Conservation (phyloP, 2,113 vertebrate species). For the Andinoacara biseriatus region DNA sequence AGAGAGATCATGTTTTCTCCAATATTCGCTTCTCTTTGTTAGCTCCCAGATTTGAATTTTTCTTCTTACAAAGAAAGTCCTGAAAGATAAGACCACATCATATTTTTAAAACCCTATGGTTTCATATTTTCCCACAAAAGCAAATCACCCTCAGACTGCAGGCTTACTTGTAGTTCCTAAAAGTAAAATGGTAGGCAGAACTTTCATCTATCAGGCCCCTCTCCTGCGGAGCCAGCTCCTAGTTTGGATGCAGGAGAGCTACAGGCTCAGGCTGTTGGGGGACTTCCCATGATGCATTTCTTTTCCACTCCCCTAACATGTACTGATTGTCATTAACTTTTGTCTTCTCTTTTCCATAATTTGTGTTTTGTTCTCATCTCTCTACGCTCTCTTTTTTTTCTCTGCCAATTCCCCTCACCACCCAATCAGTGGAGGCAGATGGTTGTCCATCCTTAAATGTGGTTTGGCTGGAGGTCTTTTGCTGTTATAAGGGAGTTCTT, state of each 20-base stretch:
- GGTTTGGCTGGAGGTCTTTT: background rate
- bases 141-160: background rate
- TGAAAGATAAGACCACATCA: background rate
- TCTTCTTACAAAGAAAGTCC: background rate
- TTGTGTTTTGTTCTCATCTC: background rate
- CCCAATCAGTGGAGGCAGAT: too few species aligned
- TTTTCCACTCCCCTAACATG: background rate
- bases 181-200: background rate
- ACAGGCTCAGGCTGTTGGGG: background rate
- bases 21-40: background rate
- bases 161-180: background rate
- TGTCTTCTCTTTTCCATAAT: background rate
- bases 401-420: too few species aligned
- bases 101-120: background rate
- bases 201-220: background rate
- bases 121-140: background rate
- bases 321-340: accelerated
- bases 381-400: background rate
- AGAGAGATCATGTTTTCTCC: background rate
- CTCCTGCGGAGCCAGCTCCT: background rate
- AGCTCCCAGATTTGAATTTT: background rate
- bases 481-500: background rate
- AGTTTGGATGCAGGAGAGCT: background rate
- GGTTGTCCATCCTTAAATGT: too few species aligned
- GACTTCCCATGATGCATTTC: background rate